A percentile compares a stretch with the other conserved stretches of the same genome.
Evolutionary conservation across 2,797 vertebrate species (phyloP).

Genomic region (Melopsittacus undulatus): DNA sequence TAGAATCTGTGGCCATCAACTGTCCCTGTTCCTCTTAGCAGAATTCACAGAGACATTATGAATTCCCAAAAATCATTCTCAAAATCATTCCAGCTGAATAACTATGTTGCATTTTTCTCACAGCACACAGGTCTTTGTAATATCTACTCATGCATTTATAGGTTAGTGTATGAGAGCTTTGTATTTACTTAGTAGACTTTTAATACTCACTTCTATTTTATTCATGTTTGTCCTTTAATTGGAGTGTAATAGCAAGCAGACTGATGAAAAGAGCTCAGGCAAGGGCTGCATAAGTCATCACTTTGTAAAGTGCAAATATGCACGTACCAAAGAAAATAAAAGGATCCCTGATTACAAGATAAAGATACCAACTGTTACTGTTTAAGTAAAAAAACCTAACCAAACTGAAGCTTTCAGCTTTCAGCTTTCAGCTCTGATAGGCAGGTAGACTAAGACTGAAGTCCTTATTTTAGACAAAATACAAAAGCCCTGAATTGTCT

Average conservation of each 20-base stretch:
- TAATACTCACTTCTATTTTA: background rate
- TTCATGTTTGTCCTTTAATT: background rate
- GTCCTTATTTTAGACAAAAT: background rate
- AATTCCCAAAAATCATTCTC: background rate
- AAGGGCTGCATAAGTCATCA: background rate
- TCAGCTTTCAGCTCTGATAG: background rate
- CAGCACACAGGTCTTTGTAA: background rate
- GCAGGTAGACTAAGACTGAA: background rate
- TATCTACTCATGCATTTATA: background rate
- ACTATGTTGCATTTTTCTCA: background rate
- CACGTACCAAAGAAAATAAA: rapidly evolving
- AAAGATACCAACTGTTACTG: background rate
- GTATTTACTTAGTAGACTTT: background rate
- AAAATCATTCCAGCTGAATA: background rate
- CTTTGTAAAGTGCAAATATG: background rate
- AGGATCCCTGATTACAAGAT: background rate
- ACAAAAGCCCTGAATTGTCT: background rate
- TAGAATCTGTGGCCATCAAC: background rate
- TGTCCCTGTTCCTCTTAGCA: background rate
- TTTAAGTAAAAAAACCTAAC: background rate
- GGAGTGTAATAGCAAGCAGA: background rate
- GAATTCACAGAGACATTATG: background rate
- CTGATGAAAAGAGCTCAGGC: background rate
- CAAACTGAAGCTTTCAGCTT: background rate
- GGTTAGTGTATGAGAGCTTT: background rate